Evolutionary conservation across 1,140 invertebrate genomes (phyloP), one percentile per base, ranked within the genome.

Genomic region (Antheraea pernyi): DNA sequence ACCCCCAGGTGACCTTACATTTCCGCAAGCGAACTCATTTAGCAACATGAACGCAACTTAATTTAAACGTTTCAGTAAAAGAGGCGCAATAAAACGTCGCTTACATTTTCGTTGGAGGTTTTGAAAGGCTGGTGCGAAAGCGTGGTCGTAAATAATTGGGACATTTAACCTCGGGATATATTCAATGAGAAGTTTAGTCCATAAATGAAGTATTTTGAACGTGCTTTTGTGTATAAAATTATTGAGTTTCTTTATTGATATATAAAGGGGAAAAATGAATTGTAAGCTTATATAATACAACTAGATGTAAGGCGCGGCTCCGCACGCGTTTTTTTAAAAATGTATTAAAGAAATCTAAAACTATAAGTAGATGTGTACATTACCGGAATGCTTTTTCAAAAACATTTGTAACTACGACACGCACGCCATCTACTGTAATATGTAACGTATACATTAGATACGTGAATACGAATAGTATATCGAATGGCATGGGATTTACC

Each of bases 131-230:
- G 67, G 59, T 63, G 71, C 18, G 65, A 68, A 69, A 67, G 58
- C 48, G 22, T 53, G 72, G 73, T 79, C 71, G 71, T 77, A 77
- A 80, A 77, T 77, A 77, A 77, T 74, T 73, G 73, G 65, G 75
- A 74, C 76, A 77, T 69, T 77, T 75, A 72, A 72, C 75, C 68
- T 72, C 71, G 70, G 68, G 71, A 68, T 71, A 60, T 63, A 65
- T 61, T 69, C 42, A 69, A 30, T 39, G 19, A 22, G 64, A 68
- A 68, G 37, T 72, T 72, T 68, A 39, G 60, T 68, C 37, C 53
- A 60, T 62, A 72, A 72, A 68, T 68, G 53, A 72, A 68, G 67
- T 68, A 37, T 68, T 48, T 53, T 62, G 64, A 65, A 59, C 11
- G 39, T 68, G 66, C 63, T 65, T 68, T 72, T 72, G 66, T 68